These are phyloP conservation scores for Protonemura montana DNA, from an alignment of 2,888 invertebrate genomes.

Conservation along the genomic window DNA sequence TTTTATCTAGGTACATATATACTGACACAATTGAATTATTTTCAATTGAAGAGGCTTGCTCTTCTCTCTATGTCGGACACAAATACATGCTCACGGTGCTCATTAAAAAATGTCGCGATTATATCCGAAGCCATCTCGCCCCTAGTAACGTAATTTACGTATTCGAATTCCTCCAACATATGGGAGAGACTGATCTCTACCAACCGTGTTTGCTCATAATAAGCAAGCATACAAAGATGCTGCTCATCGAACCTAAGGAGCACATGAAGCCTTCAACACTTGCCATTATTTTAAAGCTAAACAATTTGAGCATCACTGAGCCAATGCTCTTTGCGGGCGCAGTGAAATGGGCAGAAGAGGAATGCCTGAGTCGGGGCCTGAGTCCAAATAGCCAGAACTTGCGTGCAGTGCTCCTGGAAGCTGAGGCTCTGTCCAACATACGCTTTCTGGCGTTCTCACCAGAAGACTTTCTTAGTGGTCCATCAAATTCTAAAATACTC, in stretches of 20 bases:
- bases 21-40: conserved; percentile 66
- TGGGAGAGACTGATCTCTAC: conserved; percentile 64
- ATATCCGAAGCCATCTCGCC: conserved; percentile 64
- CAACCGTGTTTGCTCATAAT: conserved; percentile 57
- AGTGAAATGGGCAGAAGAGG: conserved; percentile 65
- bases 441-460: conserved; percentile 58
- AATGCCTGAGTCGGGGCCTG: conserved; percentile 62
- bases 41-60: conserved; percentile 68
- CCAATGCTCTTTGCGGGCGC: conserved; percentile 64
- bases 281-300: conserved; percentile 62
- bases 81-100: conserved; percentile 66
- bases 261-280: conserved; percentile 63
- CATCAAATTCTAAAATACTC: conserved; percentile 47
- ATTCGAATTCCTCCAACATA: conserved; percentile 69
- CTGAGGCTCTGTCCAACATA: conserved; percentile 61
- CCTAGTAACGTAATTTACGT: conserved; percentile 67
- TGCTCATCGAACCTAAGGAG: conserved; percentile 54
- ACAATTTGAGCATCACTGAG: conserved; percentile 64
- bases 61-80: conserved; percentile 69
- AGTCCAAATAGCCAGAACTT: conserved; percentile 60
- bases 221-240: background rate
- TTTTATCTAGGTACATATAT: conserved; percentile 63
- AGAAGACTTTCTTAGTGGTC: conserved; percentile 60
- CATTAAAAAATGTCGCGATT: conserved; percentile 62
- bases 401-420: conserved; percentile 59